Evolutionary conservation across 2,113 vertebrate genomes (phyloP).

Genomic region (Ptyas mucosa): DNA sequence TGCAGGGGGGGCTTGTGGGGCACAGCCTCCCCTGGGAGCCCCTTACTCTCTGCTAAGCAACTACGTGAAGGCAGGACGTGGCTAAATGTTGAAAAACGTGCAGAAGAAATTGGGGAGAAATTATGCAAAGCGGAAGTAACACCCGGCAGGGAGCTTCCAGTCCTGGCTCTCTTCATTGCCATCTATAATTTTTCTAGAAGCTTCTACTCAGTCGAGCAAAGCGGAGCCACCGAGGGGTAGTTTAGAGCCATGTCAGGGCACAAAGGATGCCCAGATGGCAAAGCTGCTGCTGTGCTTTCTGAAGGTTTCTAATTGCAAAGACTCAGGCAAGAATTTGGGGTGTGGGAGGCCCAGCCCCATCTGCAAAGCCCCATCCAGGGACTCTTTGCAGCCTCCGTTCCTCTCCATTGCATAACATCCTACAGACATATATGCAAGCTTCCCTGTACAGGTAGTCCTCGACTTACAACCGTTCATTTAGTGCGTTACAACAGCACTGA

Average conservation of each 20-base stretch:
- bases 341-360: neutral
- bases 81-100: neutral
- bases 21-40: neutral
- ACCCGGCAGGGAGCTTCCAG: neutral
- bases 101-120: neutral
- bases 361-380: neutral
- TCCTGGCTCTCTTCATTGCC: neutral
- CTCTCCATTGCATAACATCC: neutral
- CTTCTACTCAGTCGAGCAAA: neutral
- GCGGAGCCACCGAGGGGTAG: neutral
- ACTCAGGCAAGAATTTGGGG: neutral
- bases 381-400: neutral
- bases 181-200: neutral
- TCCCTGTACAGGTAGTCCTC: no score
- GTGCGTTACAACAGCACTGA: no score
- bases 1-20: neutral
- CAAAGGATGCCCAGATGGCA: neutral
- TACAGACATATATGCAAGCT: neutral
- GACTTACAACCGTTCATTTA: no score
- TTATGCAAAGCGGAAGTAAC: neutral
- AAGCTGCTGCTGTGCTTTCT: neutral
- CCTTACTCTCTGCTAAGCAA: neutral
- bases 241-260: neutral
- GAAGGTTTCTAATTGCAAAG: neutral
- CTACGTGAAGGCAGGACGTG: neutral